Percentiles rank a stretch among this genome's conserved stretches.
phyloP scores from a whole-genome alignment of 2,888 invertebrate genomes.

The Nemapogon koenigi region DNA sequence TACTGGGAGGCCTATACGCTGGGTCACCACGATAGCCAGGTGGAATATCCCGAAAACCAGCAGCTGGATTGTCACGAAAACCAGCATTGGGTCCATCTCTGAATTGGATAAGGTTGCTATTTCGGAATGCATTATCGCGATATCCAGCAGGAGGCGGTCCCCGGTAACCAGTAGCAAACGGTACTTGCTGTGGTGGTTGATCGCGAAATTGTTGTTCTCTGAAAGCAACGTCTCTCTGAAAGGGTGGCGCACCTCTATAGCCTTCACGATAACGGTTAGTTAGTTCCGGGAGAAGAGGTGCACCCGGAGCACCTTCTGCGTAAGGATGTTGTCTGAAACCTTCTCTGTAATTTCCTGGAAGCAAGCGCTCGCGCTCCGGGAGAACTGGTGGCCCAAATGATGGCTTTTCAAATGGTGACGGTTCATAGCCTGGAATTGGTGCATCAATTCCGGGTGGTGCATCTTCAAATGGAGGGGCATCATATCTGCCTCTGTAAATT shows the following conservation, averaged over 20 bases:
- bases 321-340: slow-evolving; percentile 39
- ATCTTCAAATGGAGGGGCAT: slow-evolving; percentile 57
- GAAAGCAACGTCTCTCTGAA: slow-evolving; percentile 38
- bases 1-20: slow-evolving; percentile 31
- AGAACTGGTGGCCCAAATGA: slow-evolving; percentile 35
- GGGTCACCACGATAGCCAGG: slow-evolving; percentile 42
- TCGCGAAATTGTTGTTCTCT: slow-evolving; percentile 33
- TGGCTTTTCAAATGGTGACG: slow-evolving; percentile 60
- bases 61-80: slow-evolving; percentile 31
- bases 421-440: slow-evolving; percentile 68
- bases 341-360: slow-evolving; percentile 43
- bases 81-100: slow-evolving; percentile 32
- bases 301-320: slow-evolving; percentile 32
- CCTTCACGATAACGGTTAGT: slow-evolving; percentile 49
- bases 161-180: slow-evolving; percentile 41
- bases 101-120: background rate
- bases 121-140: slow-evolving; percentile 40
- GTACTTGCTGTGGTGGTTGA: slow-evolving; percentile 22
- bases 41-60: slow-evolving; percentile 39
- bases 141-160: slow-evolving; percentile 28
- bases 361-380: slow-evolving; percentile 37
- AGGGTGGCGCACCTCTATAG: slow-evolving; percentile 38
- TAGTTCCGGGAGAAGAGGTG: slow-evolving; percentile 30
- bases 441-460: slow-evolving; percentile 70
- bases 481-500: slow-evolving; percentile 49